Percentiles rank a stretch among this genome's conserved stretches.
Evolutionary conservation across 2,113 vertebrate species (phyloP).

Genomic region (Leucosticte australis): DNA sequence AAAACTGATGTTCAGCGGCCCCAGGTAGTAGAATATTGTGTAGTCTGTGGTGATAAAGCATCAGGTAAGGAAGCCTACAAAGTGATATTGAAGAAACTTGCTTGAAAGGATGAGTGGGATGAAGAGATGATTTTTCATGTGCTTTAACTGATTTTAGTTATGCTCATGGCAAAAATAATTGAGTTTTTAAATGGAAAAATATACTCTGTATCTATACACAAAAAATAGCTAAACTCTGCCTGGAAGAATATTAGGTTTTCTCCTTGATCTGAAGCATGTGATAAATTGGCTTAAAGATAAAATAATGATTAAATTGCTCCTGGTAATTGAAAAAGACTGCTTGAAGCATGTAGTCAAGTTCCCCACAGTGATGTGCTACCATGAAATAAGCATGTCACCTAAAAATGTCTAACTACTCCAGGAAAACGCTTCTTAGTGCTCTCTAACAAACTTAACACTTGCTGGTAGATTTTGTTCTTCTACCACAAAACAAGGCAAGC

Average conservation of each 20-base stretch:
- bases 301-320: neutral
- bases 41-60: constrained; percentile 98
- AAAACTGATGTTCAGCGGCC: constrained; percentile 89
- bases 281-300: neutral
- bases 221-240: neutral
- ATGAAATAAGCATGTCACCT: neutral
- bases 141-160: neutral
- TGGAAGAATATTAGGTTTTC: neutral
- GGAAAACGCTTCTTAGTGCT: neutral
- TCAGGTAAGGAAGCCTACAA: constrained; percentile 80
- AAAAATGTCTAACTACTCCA: neutral
- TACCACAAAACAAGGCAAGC: neutral
- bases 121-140: neutral
- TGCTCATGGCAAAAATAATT: neutral
- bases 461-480: neutral
- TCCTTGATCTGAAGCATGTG: neutral
- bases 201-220: neutral
- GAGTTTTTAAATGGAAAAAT: neutral
- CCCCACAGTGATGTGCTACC: neutral
- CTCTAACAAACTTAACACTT: neutral
- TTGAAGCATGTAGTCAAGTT: neutral
- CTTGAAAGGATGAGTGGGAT: neutral
- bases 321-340: neutral
- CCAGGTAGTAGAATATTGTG: constrained; percentile 94
- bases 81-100: neutral